These are phyloP conservation scores for Fukomys damarensis DNA, from an alignment of 2,113 vertebrate species.

Conservation along the genomic window DNA sequence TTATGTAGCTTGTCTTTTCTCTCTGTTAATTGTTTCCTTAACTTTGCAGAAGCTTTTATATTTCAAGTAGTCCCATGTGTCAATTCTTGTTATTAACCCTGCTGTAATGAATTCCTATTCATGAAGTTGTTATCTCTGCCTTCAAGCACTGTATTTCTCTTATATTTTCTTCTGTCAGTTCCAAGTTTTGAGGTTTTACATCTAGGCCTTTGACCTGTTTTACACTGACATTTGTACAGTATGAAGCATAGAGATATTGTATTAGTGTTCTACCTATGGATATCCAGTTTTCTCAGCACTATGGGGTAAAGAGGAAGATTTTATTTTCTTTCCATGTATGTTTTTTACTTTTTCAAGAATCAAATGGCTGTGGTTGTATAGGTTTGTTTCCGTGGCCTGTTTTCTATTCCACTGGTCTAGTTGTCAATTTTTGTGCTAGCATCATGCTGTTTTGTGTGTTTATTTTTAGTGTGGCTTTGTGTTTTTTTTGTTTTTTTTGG, in stretches of 20 bases:
- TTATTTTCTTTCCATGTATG: neutral
- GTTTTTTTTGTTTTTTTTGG: too few relatives aligned
- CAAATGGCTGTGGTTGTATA: neutral
- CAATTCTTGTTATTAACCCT: neutral
- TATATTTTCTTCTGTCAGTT: neutral
- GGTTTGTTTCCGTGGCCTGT: neutral
- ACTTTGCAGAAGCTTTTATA: neutral
- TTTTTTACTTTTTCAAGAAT: neutral
- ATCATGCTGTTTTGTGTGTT: neutral
- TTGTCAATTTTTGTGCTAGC: neutral
- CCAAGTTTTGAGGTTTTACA: neutral
- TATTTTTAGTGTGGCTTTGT: neutral
- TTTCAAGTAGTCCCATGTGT: neutral
- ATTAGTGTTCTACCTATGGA: neutral
- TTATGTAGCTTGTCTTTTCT: neutral
- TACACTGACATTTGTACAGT: neutral
- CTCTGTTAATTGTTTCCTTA: neutral
- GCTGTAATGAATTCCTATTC: neutral
- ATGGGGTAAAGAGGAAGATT: neutral
- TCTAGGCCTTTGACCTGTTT: neutral
- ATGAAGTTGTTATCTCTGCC: neutral
- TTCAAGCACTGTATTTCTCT: neutral
- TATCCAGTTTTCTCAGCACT: neutral
- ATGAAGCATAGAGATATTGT: neutral
- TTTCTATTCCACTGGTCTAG: neutral